Base-by-base conservation (phyloP, 1,140 invertebrate species). In the Calephelis nemesis region DNA sequence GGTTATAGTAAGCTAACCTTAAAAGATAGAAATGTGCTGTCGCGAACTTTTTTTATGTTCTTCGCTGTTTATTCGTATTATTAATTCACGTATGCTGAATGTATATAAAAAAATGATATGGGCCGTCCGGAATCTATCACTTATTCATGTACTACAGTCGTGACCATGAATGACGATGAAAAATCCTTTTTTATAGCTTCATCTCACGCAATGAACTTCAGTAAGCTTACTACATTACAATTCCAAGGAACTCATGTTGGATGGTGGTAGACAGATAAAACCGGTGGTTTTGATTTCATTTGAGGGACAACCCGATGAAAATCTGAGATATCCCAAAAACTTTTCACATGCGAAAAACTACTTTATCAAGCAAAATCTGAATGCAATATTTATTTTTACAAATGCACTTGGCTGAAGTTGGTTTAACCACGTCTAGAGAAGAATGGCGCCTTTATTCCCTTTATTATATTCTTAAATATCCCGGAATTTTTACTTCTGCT, bases 81-180 rank as follows among this genome's bases (percentile, higher is more conserved):
- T n/a, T n/a, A n/a, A n/a, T n/a, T n/a, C n/a, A n/a, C n/a, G n/a
- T n/a, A n/a, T n/a, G n/a, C n/a, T n/a, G 15, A 19, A 19, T 19
- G 15, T 19, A 78, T 87, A 52, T 70, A 76, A 67, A 49, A 48
- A n/a, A 73, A 83, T 76, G 69, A 68, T 9, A 69, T 82, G 47
- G 81, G 78, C 68, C 70, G 81, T 48, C 48, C 72, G 39, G 70
- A 86, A 81, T 74, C 75, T 66, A 74, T 85, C 50, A 69, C 72
- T 4, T 90, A 91, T 66, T 80, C 73, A n/a, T 87, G 88, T 7
- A 87, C 88, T 66, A 92, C 88, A 42, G 90, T 81, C 70, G 76
- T 91, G n/a, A 78, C 87, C 15, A 87, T 92, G 63, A 64, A 87
- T 69, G 74, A 71, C 72, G 84, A 76, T 9, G 83, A 83, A 62